Evolutionary conservation across 1,140 invertebrate genomes (phyloP).

Genomic region (Psix sp.): DNA sequence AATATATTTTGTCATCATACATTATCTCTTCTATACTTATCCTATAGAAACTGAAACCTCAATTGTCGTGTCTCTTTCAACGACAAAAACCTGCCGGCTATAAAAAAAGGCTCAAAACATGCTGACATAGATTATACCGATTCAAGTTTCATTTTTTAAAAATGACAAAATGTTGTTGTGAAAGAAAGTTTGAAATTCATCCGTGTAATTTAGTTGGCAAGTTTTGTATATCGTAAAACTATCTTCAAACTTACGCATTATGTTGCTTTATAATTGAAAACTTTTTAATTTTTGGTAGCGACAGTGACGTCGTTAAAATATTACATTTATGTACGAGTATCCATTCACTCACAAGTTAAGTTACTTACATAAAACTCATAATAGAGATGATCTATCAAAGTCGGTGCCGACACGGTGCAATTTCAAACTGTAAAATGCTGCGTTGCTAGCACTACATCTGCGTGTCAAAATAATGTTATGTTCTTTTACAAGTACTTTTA

Average conservation of each 20-base stretch:
- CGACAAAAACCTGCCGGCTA: too few species aligned
- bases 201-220: too few species aligned
- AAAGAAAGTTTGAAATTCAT: too few species aligned
- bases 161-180: too few species aligned
- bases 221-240: slow-evolving; percentile 13
- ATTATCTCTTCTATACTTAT: too few species aligned
- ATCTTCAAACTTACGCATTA: slow-evolving; percentile 26
- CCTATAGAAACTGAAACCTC: too few species aligned
- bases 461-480: slow-evolving; percentile 45
- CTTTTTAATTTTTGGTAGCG: slow-evolving; percentile 29
- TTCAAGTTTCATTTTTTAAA: too few species aligned
- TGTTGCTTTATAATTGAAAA: slow-evolving; percentile 29
- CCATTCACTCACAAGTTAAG: slow-evolving; percentile 12
- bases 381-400: slow-evolving; percentile 44
- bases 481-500: slow-evolving; percentile 57
- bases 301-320: slow-evolving; percentile 4
- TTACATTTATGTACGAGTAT: slow-evolving; percentile 1
- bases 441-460: slow-evolving; percentile 24
- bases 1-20: too few species aligned
- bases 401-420: slow-evolving; percentile 12
- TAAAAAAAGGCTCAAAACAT: too few species aligned
- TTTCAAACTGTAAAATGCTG: slow-evolving; percentile 31
- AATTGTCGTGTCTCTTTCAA: too few species aligned
- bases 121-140: too few species aligned
- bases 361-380: slow-evolving; percentile 33